These are phyloP conservation scores for Atta texana DNA, from an alignment of 1,140 invertebrate genomes.

Conservation along the genomic window DNA sequence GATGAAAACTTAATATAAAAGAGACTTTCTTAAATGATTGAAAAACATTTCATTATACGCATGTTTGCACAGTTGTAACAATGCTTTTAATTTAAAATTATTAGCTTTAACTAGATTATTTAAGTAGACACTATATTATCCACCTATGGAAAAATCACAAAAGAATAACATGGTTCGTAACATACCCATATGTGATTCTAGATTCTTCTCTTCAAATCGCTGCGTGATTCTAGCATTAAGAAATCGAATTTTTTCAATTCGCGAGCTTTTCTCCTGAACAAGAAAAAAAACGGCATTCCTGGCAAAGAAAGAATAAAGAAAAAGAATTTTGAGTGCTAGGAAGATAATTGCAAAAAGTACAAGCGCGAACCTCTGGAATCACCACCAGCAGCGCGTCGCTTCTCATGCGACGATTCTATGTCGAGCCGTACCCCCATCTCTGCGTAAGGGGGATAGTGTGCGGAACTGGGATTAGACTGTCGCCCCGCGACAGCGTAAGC, in stretches of 20 bases:
- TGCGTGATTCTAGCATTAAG: too few relatives aligned
- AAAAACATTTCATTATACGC: background rate
- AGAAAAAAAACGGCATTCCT: background rate
- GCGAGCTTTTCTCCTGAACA: background rate
- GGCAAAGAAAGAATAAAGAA: slow-evolving; percentile 33
- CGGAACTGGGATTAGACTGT: slow-evolving; percentile 85
- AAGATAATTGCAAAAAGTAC: slow-evolving; percentile 84
- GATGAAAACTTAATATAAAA: slow-evolving; percentile 14
- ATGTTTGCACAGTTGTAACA: background rate
- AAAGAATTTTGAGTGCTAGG: slow-evolving; percentile 65
- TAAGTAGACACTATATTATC: too few relatives aligned
- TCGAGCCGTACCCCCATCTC: slow-evolving; percentile 67
- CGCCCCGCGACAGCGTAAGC: slow-evolving; percentile 85
- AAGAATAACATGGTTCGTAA: too few relatives aligned
- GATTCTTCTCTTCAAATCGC: too few relatives aligned
- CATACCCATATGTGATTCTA: too few relatives aligned
- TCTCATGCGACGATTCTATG: slow-evolving; percentile 62
- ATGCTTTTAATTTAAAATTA: background rate
- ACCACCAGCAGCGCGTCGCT: slow-evolving; percentile 61
- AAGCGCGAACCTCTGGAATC: slow-evolving; percentile 34
- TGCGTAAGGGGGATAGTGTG: slow-evolving; percentile 68
- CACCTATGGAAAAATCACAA: too few relatives aligned
- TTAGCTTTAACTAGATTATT: too few relatives aligned
- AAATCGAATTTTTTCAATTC: background rate
- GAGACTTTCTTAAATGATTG: slow-evolving; percentile 1